Conservation (phyloP, 2,888 invertebrate species). For the Nematopogon swammerdamellus region DNA sequence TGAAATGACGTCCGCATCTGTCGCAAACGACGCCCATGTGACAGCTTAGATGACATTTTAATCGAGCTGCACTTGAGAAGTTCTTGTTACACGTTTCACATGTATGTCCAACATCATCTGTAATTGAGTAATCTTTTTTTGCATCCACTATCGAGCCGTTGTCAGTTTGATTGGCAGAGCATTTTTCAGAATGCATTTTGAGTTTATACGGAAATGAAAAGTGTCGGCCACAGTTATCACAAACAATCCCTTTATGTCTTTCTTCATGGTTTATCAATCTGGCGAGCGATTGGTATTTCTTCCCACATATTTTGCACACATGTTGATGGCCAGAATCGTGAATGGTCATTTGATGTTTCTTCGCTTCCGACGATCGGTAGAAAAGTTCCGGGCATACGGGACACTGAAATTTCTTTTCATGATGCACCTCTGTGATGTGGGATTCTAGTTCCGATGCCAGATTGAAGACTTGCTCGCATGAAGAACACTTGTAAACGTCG, state of each 20-base stretch:
- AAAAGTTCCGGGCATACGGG: neutral
- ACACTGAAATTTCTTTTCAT: neutral
- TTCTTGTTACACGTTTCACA: neutral
- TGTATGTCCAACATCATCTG: neutral
- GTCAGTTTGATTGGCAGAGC: neutral
- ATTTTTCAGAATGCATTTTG: neutral
- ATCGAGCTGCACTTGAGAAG: neutral
- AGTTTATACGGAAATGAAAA: neutral
- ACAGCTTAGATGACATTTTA: neutral
- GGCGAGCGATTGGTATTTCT: neutral
- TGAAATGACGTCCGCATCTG: neutral
- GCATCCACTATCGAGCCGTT: neutral
- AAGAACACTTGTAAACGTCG: neutral
- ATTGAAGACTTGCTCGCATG: neutral
- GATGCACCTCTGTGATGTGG: neutral
- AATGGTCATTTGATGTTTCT: neutral
- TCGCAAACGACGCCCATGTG: neutral
- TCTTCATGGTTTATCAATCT: neutral
- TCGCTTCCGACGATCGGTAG: neutral
- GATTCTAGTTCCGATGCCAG: neutral
- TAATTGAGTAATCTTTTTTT: neutral
- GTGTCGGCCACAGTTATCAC: neutral
- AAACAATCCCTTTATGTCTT: neutral
- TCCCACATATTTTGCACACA: neutral
- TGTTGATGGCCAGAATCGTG: neutral